Evolutionary conservation across 2,797 vertebrate genomes (phyloP).

Genomic region (Pseudomugil gertrudae): DNA sequence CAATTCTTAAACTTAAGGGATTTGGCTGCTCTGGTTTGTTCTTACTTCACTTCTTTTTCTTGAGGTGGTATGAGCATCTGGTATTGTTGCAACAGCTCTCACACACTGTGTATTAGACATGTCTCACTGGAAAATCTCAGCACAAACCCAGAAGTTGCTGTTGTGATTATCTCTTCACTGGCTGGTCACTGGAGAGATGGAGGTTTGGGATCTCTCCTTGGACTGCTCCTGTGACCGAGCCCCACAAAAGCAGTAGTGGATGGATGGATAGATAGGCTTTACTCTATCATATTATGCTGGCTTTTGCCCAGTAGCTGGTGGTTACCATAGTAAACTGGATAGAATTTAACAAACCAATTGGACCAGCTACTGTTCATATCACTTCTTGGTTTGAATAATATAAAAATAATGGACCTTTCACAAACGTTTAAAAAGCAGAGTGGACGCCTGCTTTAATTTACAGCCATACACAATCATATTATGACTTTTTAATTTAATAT

Average conservation of each 20-base stretch:
- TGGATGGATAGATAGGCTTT: neutral
- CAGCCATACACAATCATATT: neutral
- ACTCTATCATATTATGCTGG: neutral
- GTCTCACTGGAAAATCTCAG: neutral
- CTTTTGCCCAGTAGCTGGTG: neutral
- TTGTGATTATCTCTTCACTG: neutral
- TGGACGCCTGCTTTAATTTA: neutral
- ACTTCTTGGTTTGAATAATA: neutral
- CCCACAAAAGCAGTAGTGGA: too few relatives aligned
- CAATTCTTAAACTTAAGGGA: conserved; percentile 10
- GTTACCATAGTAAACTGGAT: conserved; percentile 10
- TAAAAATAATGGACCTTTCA: neutral
- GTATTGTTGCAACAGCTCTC: neutral
- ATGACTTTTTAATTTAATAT: neutral
- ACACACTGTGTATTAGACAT: neutral
- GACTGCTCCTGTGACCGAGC: too few relatives aligned
- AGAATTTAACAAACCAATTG: conserved; percentile 17
- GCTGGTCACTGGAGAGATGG: neutral
- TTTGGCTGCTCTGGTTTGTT: conserved; percentile 1
- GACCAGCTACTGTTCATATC: neutral
- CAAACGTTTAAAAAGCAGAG: neutral
- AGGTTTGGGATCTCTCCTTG: too few relatives aligned
- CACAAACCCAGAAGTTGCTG: neutral
- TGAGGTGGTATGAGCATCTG: too few relatives aligned
- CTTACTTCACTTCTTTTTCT: neutral